phyloP scores from a whole-genome alignment of 2,888 invertebrate genomes.

The Amiota mariae region DNA sequence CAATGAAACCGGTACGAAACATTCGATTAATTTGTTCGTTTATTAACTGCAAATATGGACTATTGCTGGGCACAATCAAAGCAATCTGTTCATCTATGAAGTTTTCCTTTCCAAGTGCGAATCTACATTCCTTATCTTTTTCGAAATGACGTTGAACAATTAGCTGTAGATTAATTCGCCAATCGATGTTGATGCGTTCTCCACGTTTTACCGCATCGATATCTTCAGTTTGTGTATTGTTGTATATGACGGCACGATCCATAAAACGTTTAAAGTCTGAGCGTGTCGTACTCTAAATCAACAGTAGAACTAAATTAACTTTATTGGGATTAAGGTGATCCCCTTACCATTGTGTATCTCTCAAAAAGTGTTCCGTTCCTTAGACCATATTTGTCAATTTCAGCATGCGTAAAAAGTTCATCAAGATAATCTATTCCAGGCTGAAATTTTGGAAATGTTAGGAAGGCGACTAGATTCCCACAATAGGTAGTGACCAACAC shows the following conservation, averaged over 20 bases:
- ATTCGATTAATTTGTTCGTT: constrained; percentile 86
- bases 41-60: constrained; percentile 84
- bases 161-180: constrained; percentile 84
- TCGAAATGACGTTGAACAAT: constrained; percentile 82
- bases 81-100: constrained; percentile 87
- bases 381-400: constrained; percentile 83
- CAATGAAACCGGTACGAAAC: constrained; percentile 88
- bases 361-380: constrained; percentile 84
- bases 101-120: constrained; percentile 84
- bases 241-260: constrained; percentile 76
- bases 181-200: constrained; percentile 85
- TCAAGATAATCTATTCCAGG: constrained; percentile 68
- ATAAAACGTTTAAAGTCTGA: constrained; percentile 74
- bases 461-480: constrained; percentile 92
- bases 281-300: constrained; percentile 58
- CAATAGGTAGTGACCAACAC: constrained; percentile 93
- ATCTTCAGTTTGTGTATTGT: constrained; percentile 73
- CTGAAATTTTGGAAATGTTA: constrained; percentile 86
- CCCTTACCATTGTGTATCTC: constrained; percentile 74
- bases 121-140: constrained; percentile 82
- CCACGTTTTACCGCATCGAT: constrained; percentile 79
- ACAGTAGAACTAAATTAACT: background rate
- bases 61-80: constrained; percentile 82
- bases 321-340: constrained; percentile 62
- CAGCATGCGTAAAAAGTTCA: constrained; percentile 74